Conservation (phyloP, 2,797 vertebrate genomes). For the Morelia viridis region DNA sequence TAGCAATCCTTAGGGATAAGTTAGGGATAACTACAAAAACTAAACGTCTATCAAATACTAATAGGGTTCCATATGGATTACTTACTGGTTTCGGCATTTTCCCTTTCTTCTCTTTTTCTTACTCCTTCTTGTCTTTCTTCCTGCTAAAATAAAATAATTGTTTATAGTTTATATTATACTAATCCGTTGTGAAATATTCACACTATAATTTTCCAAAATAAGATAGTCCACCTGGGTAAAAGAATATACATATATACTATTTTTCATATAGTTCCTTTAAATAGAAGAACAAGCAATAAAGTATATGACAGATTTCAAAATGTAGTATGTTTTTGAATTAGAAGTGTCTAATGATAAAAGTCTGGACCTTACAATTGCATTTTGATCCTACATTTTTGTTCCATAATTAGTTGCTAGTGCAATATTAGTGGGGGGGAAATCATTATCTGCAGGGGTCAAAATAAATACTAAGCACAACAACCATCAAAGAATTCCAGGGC, state of each 20-base stretch:
- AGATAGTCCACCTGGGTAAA: background rate
- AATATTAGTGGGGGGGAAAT: background rate
- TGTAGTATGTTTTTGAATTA: background rate
- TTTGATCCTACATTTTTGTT: background rate
- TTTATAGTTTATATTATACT: background rate
- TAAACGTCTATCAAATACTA: conserved; percentile 1
- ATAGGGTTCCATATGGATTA: conserved; percentile 15
- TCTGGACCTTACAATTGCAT: background rate
- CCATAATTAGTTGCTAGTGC: background rate
- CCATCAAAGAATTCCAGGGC: background rate
- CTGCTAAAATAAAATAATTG: conserved; percentile 63
- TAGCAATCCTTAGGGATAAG: background rate
- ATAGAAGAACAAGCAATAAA: too few species aligned
- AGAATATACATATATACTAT: background rate
- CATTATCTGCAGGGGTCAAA: background rate
- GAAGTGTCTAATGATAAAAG: background rate
- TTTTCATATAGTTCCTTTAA: background rate
- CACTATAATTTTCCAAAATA: background rate
- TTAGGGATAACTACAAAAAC: background rate
- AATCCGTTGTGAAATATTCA: background rate
- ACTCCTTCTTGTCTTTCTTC: conserved; percentile 40
- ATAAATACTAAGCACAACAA: background rate
- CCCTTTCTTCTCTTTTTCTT: conserved; percentile 70
- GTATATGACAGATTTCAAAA: too few species aligned
- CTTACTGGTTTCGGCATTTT: conserved; percentile 96